phyloP scores from a whole-genome alignment of 2,888 invertebrate genomes.

The Saturnia pavonia region DNA sequence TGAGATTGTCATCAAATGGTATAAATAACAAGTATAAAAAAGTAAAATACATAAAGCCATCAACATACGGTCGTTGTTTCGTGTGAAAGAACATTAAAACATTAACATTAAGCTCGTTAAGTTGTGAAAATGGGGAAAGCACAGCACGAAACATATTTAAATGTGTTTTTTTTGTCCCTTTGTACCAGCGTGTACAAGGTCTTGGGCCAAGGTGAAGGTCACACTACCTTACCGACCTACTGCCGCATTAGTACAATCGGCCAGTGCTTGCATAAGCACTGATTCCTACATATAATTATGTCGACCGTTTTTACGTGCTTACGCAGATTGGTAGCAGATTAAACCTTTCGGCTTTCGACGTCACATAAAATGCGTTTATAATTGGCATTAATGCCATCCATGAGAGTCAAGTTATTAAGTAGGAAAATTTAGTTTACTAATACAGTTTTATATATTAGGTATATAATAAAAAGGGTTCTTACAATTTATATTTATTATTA shows the following conservation, averaged over 20 bases:
- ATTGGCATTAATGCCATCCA: too few species aligned
- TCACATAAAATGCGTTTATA: too few species aligned
- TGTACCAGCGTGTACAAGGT: constrained; percentile 24
- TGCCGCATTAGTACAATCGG: constrained; percentile 22
- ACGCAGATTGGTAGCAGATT: neutral
- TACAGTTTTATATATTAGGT: neutral
- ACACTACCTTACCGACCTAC: constrained; percentile 18
- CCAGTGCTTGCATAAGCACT: constrained; percentile 18
- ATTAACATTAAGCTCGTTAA: constrained; percentile 15
- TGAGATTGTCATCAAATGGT: too few species aligned
- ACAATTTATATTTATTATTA: neutral
- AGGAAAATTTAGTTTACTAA: neutral
- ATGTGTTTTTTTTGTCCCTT: constrained; percentile 25
- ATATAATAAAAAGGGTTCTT: neutral
- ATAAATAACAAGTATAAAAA: too few species aligned
- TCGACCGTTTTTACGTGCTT: neutral
- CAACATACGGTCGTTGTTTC: neutral
- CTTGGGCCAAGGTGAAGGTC: constrained; percentile 24
- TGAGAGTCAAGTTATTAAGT: too few species aligned
- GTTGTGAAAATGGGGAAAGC: constrained; percentile 18
- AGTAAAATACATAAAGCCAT: neutral
- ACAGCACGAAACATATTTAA: constrained; percentile 25
- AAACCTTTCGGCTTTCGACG: too few species aligned
- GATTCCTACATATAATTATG: constrained; percentile 3
- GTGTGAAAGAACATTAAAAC: constrained; percentile 5